Conservation (phyloP, 2,113 vertebrate species). For the Macquaria ambigua region DNA sequence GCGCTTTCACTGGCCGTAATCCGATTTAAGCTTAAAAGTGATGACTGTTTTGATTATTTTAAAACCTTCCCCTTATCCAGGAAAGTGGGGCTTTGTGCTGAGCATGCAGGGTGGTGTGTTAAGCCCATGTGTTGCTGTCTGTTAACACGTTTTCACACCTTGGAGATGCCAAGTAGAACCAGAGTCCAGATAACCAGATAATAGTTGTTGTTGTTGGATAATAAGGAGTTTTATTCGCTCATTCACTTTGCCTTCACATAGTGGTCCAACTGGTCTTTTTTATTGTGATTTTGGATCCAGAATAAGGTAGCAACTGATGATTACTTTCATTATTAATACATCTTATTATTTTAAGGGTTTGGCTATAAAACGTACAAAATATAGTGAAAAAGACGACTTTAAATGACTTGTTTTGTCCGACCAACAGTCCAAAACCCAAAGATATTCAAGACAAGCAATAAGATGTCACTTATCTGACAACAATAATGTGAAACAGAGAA, state of each 20-base stretch:
- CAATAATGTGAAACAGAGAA: background rate
- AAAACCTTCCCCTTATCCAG: constrained; percentile 32
- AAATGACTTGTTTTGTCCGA: background rate
- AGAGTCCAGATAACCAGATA: no score
- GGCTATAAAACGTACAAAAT: background rate
- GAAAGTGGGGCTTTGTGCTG: constrained; percentile 25
- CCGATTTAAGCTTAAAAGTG: constrained; percentile 43
- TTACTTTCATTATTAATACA: background rate
- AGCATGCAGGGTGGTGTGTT: constrained; percentile 17
- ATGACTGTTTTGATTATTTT: constrained; percentile 62
- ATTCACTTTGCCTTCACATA: background rate
- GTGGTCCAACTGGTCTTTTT: background rate
- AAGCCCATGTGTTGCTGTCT: constrained; percentile 1
- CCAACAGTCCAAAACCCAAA: background rate
- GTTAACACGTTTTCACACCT: constrained; percentile 47
- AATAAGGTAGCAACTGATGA: background rate
- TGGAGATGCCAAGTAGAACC: constrained; percentile 25
- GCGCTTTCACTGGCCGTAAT: constrained; percentile 52
- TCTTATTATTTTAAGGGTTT: background rate
- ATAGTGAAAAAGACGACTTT: background rate
- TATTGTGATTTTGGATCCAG: background rate
- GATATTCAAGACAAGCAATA: background rate
- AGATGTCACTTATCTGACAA: background rate
- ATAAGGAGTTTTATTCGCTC: constrained; percentile 17
- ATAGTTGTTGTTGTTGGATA: constrained; percentile 9